phyloP scores from a whole-genome alignment of 1,140 invertebrate species.

The Zaprionus lachaisei region DNA sequence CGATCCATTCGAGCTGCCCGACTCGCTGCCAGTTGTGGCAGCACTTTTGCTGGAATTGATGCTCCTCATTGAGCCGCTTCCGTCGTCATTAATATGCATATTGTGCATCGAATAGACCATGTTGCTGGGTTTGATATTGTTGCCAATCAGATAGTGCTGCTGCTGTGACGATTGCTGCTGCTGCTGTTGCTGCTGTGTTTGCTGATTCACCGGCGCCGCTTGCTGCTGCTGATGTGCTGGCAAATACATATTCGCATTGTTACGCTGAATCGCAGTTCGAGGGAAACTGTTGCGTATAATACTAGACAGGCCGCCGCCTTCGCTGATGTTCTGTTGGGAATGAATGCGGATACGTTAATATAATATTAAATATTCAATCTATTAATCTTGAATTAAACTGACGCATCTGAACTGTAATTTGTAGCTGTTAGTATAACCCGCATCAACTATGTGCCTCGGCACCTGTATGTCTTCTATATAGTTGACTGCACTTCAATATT shows the following conservation, averaged over 20 bases:
- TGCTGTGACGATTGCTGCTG: constrained; percentile 27
- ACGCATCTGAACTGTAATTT: no score
- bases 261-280: constrained; percentile 64
- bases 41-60: constrained; percentile 73
- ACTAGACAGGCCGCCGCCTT: constrained; percentile 69
- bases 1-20: constrained; percentile 82
- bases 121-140: constrained; percentile 57
- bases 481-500: no score
- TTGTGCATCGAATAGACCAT: constrained; percentile 72
- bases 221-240: constrained; percentile 72
- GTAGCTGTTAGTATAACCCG: no score
- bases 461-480: no score
- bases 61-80: constrained; percentile 50
- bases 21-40: constrained; percentile 75
- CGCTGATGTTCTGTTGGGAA: constrained; percentile 53
- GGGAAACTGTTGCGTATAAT: constrained; percentile 80
- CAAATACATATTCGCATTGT: constrained; percentile 69
- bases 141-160: constrained; percentile 66
- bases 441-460: no score
- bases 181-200: constrained; percentile 47
- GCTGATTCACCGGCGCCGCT: constrained; percentile 84
- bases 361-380: neutral
- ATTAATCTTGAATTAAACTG: no score
- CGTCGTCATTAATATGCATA: constrained; percentile 70
- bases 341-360: neutral